Conservation (phyloP, 2,888 invertebrate species). For the Drosophila hamatofila region DNA sequence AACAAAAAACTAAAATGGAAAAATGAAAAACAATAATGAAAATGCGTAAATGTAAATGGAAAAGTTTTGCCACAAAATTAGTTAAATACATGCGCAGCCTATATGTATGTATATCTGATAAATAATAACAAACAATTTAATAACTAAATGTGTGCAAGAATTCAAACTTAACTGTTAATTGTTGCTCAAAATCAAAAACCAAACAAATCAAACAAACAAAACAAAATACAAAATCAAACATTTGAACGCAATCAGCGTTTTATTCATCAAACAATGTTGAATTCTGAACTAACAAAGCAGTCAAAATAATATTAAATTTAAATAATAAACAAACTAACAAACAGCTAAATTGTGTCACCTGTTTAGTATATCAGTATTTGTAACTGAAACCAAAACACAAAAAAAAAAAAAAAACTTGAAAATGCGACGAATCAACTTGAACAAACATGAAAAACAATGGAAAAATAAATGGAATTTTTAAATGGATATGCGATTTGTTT, state of each 20-base stretch:
- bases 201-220: constrained; percentile 26
- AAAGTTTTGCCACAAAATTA: constrained; percentile 14
- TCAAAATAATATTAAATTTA: constrained; percentile 54
- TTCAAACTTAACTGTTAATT: constrained; percentile 75
- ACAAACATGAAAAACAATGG: constrained; percentile 59
- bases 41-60: constrained; percentile 47
- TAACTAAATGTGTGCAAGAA: constrained; percentile 59
- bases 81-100: constrained; percentile 11
- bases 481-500: constrained; percentile 45
- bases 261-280: constrained; percentile 74
- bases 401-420: constrained; percentile 47
- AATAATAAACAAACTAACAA: constrained; percentile 56
- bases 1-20: background rate
- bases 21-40: constrained; percentile 40
- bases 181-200: constrained; percentile 74
- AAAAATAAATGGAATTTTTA: constrained; percentile 76
- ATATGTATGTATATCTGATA: constrained; percentile 38
- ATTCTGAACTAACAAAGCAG: constrained; percentile 48
- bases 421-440: constrained; percentile 49
- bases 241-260: constrained; percentile 75
- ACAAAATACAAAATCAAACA: constrained; percentile 53
- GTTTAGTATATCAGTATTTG: constrained; percentile 81
- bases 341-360: constrained; percentile 79
- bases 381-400: constrained; percentile 62
- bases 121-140: constrained; percentile 25